Base-by-base conservation (phyloP, 2,113 vertebrate species). In the Microcebus tavaratra region DNA sequence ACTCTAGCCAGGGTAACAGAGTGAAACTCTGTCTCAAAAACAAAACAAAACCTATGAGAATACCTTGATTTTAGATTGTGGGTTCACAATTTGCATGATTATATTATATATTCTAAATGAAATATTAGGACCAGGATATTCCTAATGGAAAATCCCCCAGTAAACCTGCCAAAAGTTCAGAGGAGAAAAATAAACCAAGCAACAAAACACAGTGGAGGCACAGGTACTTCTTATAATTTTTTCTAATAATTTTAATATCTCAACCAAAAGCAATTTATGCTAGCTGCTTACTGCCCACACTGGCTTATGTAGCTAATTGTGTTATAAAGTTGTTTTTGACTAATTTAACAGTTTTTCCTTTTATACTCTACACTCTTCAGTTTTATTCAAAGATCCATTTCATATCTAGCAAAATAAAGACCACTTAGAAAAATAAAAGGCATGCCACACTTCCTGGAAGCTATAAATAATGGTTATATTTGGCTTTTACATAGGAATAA, bases 91-190 rank as follows among this genome's bases (percentile, higher is more conserved):
- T 50, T 94, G 59, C 48, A 92, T n/a, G 57, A 94, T n/a, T 72
- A 48, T 12, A 88, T 75, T 70, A 92, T 11, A 90, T 18, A 88
- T 72, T 83, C 82, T 88, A 90, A 95, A 88, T 55, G 59, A 92
- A 97, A 96, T 61, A 86, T 88, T 12, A 95, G 63, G 63, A 73
- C 5, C 29, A 97, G 57, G 45, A 42, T 55, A 90, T 81, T 97
- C 53, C 50, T 87, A 94, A 61, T 67, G 34, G 59, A 82, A 96
- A 96, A 95, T 85, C 93, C 48, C 73, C 86, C 55, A 81, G 59
- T 72, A 95, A 96, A 73, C 8, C 59, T 78, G 36, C 31, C 34
- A 39, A 48, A 97, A 76, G 42, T 92, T 86, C 65, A 88, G 36
- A 92, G 36, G 25, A 94, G 81, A 85, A 95, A 89, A 85, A 88